These are phyloP conservation scores for Bombus waltoni DNA, from an alignment of 1,140 invertebrate species.

Conservation along the genomic window DNA sequence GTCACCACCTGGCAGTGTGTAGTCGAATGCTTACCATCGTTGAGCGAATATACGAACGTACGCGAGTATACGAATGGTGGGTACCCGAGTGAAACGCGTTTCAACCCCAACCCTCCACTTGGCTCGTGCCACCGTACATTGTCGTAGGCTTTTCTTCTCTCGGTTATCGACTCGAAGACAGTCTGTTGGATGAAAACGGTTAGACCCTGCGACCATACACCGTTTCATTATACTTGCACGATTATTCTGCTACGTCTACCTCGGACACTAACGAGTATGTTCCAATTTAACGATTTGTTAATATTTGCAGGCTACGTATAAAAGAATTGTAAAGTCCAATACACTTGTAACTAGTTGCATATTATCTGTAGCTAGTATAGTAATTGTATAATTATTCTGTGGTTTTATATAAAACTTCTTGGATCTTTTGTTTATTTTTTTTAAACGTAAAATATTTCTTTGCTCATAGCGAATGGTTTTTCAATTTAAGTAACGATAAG, in stretches of 20 bases:
- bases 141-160: constrained; percentile 62
- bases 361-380: too few relatives aligned
- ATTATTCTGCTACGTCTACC: background rate
- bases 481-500: too few relatives aligned
- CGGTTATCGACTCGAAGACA: background rate
- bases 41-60: constrained; percentile 58
- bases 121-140: constrained; percentile 73
- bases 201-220: background rate
- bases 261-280: background rate
- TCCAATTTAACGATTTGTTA: background rate
- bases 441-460: too few relatives aligned
- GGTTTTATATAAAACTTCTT: too few relatives aligned
- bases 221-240: background rate
- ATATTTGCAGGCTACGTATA: background rate
- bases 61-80: background rate
- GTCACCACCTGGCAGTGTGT: constrained; percentile 74
- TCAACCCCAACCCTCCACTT: constrained; percentile 72
- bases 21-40: constrained; percentile 69
- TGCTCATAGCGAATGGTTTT: too few relatives aligned
- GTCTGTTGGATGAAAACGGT: background rate
- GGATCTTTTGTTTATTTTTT: too few relatives aligned
- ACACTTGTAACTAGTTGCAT: background rate
- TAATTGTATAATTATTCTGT: too few relatives aligned
- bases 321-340: background rate
- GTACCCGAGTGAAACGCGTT: constrained; percentile 52